These are phyloP conservation scores for Digitonthophagus gazella DNA, from an alignment of 2,888 invertebrate genomes.

Conservation along the genomic window DNA sequence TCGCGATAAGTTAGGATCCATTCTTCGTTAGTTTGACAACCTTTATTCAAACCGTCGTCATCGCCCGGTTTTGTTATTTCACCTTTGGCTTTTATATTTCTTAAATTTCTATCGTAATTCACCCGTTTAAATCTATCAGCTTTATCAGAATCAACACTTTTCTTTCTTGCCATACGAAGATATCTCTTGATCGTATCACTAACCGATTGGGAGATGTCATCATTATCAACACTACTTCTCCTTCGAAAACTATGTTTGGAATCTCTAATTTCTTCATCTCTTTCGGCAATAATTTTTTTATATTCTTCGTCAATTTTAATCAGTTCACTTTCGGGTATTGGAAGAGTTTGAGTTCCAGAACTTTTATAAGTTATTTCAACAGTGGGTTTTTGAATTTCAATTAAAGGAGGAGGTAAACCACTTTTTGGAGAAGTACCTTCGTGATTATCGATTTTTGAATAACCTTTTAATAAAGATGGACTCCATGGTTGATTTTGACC, in stretches of 20 bases:
- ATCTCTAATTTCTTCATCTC: conserved; percentile 50
- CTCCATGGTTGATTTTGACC: conserved; percentile 38
- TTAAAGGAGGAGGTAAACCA: conserved; percentile 60
- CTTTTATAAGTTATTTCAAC: conserved; percentile 53
- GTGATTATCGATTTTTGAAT: conserved; percentile 35
- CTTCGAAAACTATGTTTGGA: conserved; percentile 53
- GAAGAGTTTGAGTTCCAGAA: conserved; percentile 62
- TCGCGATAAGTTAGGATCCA: conserved; percentile 65
- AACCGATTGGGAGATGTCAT: conserved; percentile 82
- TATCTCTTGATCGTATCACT: conserved; percentile 85
- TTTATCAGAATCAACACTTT: conserved; percentile 78
- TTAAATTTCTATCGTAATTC: conserved; percentile 80
- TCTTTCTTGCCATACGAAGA: conserved; percentile 82
- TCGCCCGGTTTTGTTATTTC: conserved; percentile 74
- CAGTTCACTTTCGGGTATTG: conserved; percentile 59
- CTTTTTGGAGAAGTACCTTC: conserved; percentile 42
- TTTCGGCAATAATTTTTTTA: conserved; percentile 49
- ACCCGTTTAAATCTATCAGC: conserved; percentile 82
- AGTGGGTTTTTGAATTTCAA: conserved; percentile 64
- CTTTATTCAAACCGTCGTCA: conserved; percentile 73
- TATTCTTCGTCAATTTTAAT: conserved; percentile 53
- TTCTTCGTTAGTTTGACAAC: conserved; percentile 74
- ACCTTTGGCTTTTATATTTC: conserved; percentile 78
- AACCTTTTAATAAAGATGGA: conserved; percentile 34
- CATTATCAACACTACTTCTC: conserved; percentile 78